Evolutionary conservation across 2,113 vertebrate species (phyloP), one percentile per base, ranked within the genome.

Genomic region (Phrynosoma platyrhinos): DNA sequence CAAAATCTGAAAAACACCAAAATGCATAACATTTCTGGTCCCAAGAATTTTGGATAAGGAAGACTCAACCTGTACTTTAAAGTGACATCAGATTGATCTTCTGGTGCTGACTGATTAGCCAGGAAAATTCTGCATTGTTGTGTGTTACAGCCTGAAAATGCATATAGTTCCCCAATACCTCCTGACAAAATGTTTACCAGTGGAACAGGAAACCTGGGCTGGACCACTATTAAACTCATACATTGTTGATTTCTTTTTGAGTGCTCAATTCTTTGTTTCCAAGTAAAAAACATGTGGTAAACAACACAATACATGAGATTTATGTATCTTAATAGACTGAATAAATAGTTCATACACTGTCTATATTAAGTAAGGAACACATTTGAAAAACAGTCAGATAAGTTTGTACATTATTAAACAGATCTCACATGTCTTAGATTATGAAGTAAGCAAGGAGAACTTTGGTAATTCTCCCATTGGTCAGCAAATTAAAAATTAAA

Each of bases 211-310:
- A 75, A 75, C 32, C 20, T 4, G 18, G 40, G 16, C 18, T 36
- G 32, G 18, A 7, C 36, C 18, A 75, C 74, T 18, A 9, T 75
- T 14, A 72, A 32, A 32, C n/a, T 75, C 36, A 32, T 18, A 21
- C 32, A 10, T 40, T 77, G 40, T 77, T 47, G 23, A 9, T 42
- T 25, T 25, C 75, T 42, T 76, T 40, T 47, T 47, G 42, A 47
- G 36, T 47, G 75, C 9, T 77, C 75, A 27, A 25, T 25, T 16
- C 25, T 68, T 64, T 10, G 36, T 6, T 64, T 77, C 25, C 76
- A 64, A 27, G 40, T 76, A 84, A 62, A n/a, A 84, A 84, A 76
- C 74, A n/a, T 84, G 53, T 47, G 58, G 64, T 9, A 85, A 85
- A 64, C 25, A 18, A 53, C 23, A 52, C 64, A 76, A 9, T 85